Conservation (phyloP, 2,888 invertebrate species). For the Lypha dubia region DNA sequence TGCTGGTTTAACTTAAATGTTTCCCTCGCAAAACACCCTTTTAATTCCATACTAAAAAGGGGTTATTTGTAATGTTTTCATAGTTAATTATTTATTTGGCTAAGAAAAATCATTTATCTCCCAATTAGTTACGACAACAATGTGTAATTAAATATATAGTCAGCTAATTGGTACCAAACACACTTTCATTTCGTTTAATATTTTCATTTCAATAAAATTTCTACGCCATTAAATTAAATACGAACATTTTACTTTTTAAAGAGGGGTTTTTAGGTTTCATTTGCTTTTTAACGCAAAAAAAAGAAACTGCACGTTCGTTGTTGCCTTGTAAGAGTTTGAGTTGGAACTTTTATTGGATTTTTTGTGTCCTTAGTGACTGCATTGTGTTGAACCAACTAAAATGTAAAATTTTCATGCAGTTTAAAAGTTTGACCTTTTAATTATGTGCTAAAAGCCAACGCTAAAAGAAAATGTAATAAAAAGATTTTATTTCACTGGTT, state of each 20-base stretch:
- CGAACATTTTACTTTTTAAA: not conserved
- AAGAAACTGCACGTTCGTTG: not conserved
- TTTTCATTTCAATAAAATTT: conserved; percentile 28
- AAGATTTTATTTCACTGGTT: not conserved
- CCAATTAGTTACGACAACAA: conserved; percentile 3
- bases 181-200: conserved; percentile 8
- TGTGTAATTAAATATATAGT: not conserved
- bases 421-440: conserved; percentile 54
- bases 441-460: not conserved
- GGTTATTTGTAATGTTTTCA: not conserved
- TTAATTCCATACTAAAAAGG: too few relatives aligned
- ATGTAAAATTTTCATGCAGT: conserved; percentile 37
- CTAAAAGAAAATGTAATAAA: not conserved
- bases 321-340: conserved; percentile 22
- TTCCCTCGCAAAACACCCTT: too few relatives aligned
- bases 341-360: not conserved
- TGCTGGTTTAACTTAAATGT: too few relatives aligned
- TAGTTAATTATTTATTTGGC: not conserved
- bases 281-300: conserved; percentile 9
- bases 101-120: not conserved
- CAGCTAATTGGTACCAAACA: conserved; percentile 22
- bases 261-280: conserved; percentile 12
- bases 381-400: conserved; percentile 2
- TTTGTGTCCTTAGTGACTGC: not conserved
- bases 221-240: conserved; percentile 28